Base-by-base conservation (phyloP, 2,888 invertebrate genomes). In the Leucophenga montana region DNA sequence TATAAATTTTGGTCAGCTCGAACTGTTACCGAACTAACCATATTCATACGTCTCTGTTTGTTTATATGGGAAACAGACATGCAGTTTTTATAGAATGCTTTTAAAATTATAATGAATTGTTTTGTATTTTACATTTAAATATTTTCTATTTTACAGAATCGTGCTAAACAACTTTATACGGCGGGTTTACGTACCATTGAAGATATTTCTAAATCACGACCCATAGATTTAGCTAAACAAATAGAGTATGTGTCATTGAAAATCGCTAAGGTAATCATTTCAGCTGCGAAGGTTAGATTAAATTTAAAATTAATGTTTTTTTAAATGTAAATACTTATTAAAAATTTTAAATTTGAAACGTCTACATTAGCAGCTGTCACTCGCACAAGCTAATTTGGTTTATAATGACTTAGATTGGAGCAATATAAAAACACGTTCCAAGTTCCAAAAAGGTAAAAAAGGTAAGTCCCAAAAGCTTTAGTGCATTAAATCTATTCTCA, bases 161-260 rank as follows among this genome's bases (percentile, higher is more conserved):
- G 98, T 73, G 98, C 98, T 0, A 91, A 92, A 75, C 96, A 97
- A 87, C 89, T 98, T 61, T 93, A 92, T 85, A 92, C 92, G 50
- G 95, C 95, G 0, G 98, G 98, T 0, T 97, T 92, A 88, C 94
- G 92, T 87, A 92, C 92, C 1, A 87, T 97, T 11, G 92, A 93
- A 78, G 92, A 92, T 70, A 89, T 98, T 67, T 97, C 97, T 0
- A 92, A 91, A 79, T 93, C 95, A 0, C 90, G 92, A 11, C 91
- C 92, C 0, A 90, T 90, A 4, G 90, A 91, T 4, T 90, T 97
- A 73, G 89, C 91, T 1, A 87, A 90, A 16, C 87, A 90, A 56
- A 90, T 98, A 8, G 91, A 94, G 70, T 94, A 94, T 85, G 90
- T 97, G 88, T 91, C 94, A 0, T 87, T 90, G n/a, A 92, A 91